A percentile compares a stretch with the other conserved stretches of the same genome.
Conservation (phyloP, 2,797 vertebrate species). For the Sparidentex hasta region DNA sequence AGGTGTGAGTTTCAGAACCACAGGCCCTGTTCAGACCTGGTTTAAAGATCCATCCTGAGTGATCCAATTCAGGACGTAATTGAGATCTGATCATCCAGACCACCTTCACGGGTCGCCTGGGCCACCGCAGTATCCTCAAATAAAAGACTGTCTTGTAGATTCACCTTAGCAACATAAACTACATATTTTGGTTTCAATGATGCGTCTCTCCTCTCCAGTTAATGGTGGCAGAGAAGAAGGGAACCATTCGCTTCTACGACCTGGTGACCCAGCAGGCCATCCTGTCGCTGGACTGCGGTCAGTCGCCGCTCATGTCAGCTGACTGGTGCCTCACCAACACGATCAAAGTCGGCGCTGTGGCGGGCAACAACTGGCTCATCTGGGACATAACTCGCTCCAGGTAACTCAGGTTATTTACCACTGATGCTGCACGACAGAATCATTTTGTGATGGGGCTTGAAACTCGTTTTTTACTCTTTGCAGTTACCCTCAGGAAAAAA, state of each 20-base stretch:
- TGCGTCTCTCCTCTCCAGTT: slow-evolving; percentile 81
- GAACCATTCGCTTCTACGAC: slow-evolving; percentile 95
- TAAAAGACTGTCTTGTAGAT: too few relatives aligned
- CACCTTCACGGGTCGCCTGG: neutral
- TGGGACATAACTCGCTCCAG: slow-evolving; percentile 97
- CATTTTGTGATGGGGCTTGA: slow-evolving; percentile 4
- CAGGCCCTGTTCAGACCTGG: too few relatives aligned
- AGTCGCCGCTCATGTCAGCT: slow-evolving; percentile 93
- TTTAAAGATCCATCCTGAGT: too few relatives aligned
- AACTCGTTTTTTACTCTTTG: slow-evolving; percentile 33
- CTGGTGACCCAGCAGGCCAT: slow-evolving; percentile 94
- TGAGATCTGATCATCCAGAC: too few relatives aligned
- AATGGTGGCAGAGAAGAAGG: slow-evolving; percentile 98
- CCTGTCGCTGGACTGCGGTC: slow-evolving; percentile 94
- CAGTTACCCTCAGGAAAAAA: slow-evolving; percentile 96
- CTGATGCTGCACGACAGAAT: neutral
- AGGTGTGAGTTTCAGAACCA: neutral
- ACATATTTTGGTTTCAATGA: neutral
- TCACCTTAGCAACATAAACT: neutral
- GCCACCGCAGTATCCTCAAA: too few relatives aligned
- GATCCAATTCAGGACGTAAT: too few relatives aligned
- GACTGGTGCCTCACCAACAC: slow-evolving; percentile 97
- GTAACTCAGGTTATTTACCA: slow-evolving; percentile 74
- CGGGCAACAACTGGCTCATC: slow-evolving; percentile 95
- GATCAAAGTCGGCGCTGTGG: slow-evolving; percentile 95